Evolutionary conservation across 2,888 invertebrate species (phyloP).

Genomic region (Cheilosia urbana): DNA sequence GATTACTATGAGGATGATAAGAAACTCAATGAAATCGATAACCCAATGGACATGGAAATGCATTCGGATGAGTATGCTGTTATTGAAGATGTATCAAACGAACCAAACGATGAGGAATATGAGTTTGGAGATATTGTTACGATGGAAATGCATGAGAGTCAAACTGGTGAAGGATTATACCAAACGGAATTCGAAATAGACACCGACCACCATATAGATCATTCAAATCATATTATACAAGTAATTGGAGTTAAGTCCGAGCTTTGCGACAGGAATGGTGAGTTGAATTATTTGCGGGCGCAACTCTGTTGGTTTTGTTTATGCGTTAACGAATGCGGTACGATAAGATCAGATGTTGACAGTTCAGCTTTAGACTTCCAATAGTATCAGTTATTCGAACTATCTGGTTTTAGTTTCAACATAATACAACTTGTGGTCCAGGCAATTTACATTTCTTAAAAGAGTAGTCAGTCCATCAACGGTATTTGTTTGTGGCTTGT

Average conservation of each 20-base stretch:
- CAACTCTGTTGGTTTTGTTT: neutral
- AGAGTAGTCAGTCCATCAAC: too few species aligned
- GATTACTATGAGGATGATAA: conserved; percentile 60
- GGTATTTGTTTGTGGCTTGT: too few species aligned
- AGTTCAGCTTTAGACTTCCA: too few species aligned
- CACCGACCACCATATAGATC: neutral
- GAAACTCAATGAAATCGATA: conserved; percentile 27
- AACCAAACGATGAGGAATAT: conserved; percentile 40
- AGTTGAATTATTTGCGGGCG: conserved; percentile 12
- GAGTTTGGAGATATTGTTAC: conserved; percentile 50
- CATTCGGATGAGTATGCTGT: conserved; percentile 38
- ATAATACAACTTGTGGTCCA: too few species aligned
- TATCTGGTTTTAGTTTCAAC: too few species aligned
- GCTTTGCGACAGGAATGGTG: conserved; percentile 20
- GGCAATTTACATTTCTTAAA: too few species aligned
- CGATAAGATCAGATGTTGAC: too few species aligned
- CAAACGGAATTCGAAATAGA: conserved; percentile 22
- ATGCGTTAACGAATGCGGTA: neutral
- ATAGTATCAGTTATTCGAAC: too few species aligned
- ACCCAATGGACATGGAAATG: conserved; percentile 24
- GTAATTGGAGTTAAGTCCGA: conserved; percentile 46
- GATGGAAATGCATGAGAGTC: conserved; percentile 46
- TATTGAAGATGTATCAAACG: conserved; percentile 48
- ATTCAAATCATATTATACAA: conserved; percentile 14
- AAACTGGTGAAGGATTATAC: conserved; percentile 11